Percentiles rank a stretch among this genome's conserved stretches.
phyloP scores from a whole-genome alignment of 2,797 vertebrate species.

The Sylvilagus floridanus region DNA sequence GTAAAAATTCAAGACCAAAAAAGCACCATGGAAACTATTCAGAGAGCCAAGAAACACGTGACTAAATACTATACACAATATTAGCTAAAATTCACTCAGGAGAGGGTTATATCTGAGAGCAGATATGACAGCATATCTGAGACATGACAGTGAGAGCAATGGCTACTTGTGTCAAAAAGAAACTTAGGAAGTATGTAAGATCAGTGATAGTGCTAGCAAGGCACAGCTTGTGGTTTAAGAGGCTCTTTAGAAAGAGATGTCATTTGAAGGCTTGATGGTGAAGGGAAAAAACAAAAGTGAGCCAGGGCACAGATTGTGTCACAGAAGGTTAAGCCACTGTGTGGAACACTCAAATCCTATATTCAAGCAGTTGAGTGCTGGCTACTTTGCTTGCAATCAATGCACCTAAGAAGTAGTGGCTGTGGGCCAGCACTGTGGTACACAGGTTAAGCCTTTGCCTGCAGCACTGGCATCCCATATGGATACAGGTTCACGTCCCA shows the following conservation, averaged over 20 bases:
- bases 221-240: not conserved
- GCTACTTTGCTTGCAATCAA: too few species aligned
- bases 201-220: not conserved
- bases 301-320: not conserved
- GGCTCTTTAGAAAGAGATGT: not conserved
- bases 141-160: not conserved
- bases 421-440: too few species aligned
- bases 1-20: constrained; percentile 17
- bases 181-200: constrained; percentile 15
- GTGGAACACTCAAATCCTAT: too few species aligned
- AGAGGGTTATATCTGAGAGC: not conserved
- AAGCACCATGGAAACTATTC: not conserved
- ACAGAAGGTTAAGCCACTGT: too few species aligned
- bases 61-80: not conserved
- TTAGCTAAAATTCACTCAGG: not conserved
- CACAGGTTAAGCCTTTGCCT: too few species aligned
- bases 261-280: not conserved
- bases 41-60: not conserved
- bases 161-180: not conserved
- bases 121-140: not conserved
- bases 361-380: too few species aligned
- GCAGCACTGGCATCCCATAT: too few species aligned
- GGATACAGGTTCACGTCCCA: too few species aligned
- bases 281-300: not conserved
- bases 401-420: too few species aligned